Base-by-base conservation (phyloP, 2,888 invertebrate species). In the Platycheirus rosarum region DNA sequence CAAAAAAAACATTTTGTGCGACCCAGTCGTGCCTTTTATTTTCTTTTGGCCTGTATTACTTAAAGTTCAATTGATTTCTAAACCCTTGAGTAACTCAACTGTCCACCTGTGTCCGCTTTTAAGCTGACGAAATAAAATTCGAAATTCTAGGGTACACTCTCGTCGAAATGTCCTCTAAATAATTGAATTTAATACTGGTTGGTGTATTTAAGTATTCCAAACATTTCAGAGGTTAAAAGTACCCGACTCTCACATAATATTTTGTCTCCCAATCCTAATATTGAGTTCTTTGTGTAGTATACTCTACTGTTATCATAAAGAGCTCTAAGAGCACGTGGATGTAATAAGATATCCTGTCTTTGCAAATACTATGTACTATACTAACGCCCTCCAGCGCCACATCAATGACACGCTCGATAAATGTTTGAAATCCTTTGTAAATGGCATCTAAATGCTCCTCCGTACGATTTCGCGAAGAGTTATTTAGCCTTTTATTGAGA, bases 221-320 rank as follows among this genome's bases (percentile, higher is more conserved):
- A 23, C 23, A n/a, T n/a, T 57, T 14, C 0, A 68, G 75, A 80
- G 79, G 79, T 80, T 80, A 80, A 80, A 80, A 65, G 79, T 70
- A 40, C 75, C 60, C 69, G 63, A 40, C 40, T 16, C 14, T 29
- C 55, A 53, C 32, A 51, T 26, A 42, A 13, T 18, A 23, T 23
- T n/a, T n/a, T 18, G 2, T 32, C n/a, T 53, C 53, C 18, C 3
- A 35, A 37, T 53, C 53, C 18, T 1, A 35, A 37, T 7, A 53
- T 18, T 7, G n/a, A 35, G 8, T 53, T 53, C 16, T 20, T 2
- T 35, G 20, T 35, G 16, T 35, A 35, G 9, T 8, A 2, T 9
- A 11, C 14, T 13, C 29, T 32, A 32, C n/a, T n/a, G 11, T 11
- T 35, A 35, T 35, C n/a, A 4, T 18, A 18, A 20, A 18, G 18